These are phyloP conservation scores for Apeltes quadracus DNA, from an alignment of 2,113 vertebrate genomes.

Conservation along the genomic window DNA sequence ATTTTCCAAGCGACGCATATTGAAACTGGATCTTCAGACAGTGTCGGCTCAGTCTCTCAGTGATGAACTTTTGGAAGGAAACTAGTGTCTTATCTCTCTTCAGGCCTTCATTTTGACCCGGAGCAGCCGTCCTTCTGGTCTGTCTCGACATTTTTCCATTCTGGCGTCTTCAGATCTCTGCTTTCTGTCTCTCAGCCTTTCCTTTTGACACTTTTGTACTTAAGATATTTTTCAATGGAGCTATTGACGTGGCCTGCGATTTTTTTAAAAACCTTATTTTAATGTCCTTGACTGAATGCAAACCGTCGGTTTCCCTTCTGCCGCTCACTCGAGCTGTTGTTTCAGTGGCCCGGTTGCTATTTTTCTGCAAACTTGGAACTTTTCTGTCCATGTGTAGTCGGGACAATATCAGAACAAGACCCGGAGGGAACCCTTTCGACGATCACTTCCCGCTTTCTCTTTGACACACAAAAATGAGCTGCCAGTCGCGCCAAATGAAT, in stretches of 20 bases:
- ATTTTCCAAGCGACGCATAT: slow-evolving; percentile 69
- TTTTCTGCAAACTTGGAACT: slow-evolving; percentile 46
- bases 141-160: slow-evolving; percentile 61
- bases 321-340: slow-evolving; percentile 46
- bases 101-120: slow-evolving; percentile 76
- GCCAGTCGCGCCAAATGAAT: slow-evolving; percentile 62
- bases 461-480: slow-evolving; percentile 58
- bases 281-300: slow-evolving; percentile 56
- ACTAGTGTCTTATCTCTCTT: slow-evolving; percentile 83
- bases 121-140: slow-evolving; percentile 44
- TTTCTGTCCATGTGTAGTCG: slow-evolving; percentile 47
- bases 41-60: slow-evolving; percentile 50
- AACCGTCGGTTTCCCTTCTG: slow-evolving; percentile 20
- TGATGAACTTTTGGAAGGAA: slow-evolving; percentile 72
- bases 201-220: slow-evolving; percentile 79
- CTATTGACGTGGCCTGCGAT: slow-evolving; percentile 79
- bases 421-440: slow-evolving; percentile 41
- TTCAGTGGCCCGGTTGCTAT: slow-evolving; percentile 45
- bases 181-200: slow-evolving; percentile 72
- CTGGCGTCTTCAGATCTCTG: slow-evolving; percentile 69
- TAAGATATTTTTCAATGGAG: slow-evolving; percentile 83
- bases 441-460: slow-evolving; percentile 50
- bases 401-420: slow-evolving; percentile 61
- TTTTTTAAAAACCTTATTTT: slow-evolving; percentile 80
- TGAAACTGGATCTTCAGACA: slow-evolving; percentile 56